Percentiles rank a stretch among this genome's conserved stretches.
Conservation (phyloP, 2,113 vertebrate genomes). For the Halcyon malimbica region DNA sequence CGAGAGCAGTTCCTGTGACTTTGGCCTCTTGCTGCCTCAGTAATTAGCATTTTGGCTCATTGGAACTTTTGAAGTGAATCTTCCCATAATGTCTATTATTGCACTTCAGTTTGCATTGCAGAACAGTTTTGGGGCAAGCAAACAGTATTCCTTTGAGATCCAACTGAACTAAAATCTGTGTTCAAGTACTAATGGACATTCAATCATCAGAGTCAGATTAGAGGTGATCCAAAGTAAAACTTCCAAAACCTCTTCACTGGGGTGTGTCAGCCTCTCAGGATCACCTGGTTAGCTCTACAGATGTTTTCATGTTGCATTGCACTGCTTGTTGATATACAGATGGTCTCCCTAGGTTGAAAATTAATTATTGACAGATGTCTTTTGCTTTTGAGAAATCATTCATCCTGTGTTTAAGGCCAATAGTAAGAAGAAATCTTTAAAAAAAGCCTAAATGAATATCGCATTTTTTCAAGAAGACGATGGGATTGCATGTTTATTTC, state of each 20-base stretch:
- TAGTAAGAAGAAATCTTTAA: neutral
- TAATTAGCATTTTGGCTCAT: neutral
- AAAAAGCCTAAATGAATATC: neutral
- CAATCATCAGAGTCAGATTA: neutral
- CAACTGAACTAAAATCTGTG: neutral
- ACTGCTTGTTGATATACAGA: neutral
- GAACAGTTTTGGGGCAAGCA: neutral
- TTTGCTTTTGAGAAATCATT: neutral
- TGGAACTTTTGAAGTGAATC: neutral
- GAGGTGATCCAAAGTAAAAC: neutral
- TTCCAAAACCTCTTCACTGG: neutral
- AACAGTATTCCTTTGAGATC: neutral
- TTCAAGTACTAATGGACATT: neutral
- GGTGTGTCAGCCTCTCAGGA: neutral
- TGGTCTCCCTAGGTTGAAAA: neutral
- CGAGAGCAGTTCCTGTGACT: neutral
- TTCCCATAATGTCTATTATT: neutral
- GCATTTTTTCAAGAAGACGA: neutral
- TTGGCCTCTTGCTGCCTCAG: neutral
- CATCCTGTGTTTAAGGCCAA: neutral
- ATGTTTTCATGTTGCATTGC: neutral
- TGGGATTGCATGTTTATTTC: neutral
- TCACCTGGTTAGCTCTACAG: neutral
- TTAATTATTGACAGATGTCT: neutral
- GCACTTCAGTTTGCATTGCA: neutral